These are phyloP conservation scores for Sebastes minor DNA, from an alignment of 2,797 vertebrate species.

Conservation along the genomic window DNA sequence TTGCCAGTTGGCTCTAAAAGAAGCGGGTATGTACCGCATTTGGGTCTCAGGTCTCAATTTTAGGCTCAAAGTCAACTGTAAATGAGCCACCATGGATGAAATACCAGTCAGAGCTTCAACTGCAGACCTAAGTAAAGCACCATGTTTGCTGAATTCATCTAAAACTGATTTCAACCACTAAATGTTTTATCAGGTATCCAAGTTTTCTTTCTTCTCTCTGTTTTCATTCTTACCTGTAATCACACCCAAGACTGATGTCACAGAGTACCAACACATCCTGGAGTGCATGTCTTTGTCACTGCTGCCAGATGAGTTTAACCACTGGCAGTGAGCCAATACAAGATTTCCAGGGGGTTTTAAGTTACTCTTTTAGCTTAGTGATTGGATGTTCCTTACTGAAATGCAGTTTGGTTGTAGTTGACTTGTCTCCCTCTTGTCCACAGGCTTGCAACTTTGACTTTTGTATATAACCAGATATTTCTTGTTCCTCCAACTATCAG, in stretches of 20 bases:
- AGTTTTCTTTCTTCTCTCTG: background rate
- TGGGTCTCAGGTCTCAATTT: background rate
- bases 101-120: no score
- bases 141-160: background rate
- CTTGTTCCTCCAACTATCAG: background rate
- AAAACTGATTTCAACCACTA: background rate
- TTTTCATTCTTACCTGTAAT: background rate
- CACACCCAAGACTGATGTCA: background rate
- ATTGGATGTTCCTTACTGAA: background rate
- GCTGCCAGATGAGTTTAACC: background rate
- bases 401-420: background rate
- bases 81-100: background rate
- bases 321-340: background rate
- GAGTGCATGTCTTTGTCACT: background rate
- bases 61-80: background rate
- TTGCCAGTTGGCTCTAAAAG: background rate
- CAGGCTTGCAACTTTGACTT: background rate
- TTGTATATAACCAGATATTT: background rate
- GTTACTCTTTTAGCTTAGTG: background rate
- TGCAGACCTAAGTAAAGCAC: background rate
- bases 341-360: background rate
- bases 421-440: background rate
- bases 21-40: background rate
- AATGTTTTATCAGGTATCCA: background rate
- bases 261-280: background rate